Base-by-base conservation (phyloP, 2,797 vertebrate species). In the Sebastes cheni region DNA sequence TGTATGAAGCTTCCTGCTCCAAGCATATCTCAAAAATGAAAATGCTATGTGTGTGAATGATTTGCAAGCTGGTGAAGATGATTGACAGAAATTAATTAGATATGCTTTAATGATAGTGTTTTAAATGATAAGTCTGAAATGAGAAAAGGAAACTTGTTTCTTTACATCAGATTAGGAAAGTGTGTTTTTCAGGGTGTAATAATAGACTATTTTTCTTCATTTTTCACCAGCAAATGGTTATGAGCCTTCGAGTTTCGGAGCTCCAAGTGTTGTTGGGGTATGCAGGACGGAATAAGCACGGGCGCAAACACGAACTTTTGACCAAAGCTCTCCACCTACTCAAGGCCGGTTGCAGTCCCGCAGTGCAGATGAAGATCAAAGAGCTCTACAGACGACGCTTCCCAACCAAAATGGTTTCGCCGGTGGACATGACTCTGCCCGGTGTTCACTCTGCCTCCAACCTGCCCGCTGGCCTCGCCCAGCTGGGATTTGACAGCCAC, bases 301-400 rank as follows among this genome's bases (percentile, higher is more conserved):
- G 99, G 46, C 97, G 99, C 86, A 99, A 99, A 96, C 99, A 99
- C 93, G 98, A 99, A 98, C 98, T 99, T 87, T 97, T 99, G 91
- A 99, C 98, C 87, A 99, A 99, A 96, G 97, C 98, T 36, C 96
- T 99, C 86, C 98, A 99, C 90, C 95, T 99, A 94, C 93, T 99
- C 88, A 99, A 99, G 94, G 97, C 97, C 56, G 98, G 99, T 92
- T 99, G 98, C 94, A 99, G 98, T 90, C 98, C 98, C 39, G 98
- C 98, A 22, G 98, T 99, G 42, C 98, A 99, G 92, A 99, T 99
- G 98, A 99, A 99, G 96, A 99, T 99, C 93, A 99, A 99, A 95
- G 99, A 99, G 96, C 97, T 99, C 82, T 99, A 99, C 85, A 95
- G 98, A 92, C 96, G 98, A 22, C 97, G 98, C 78, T 99, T 99